phyloP scores from a whole-genome alignment of 2,113 vertebrate genomes.

The Rhodinocichla rosea region DNA sequence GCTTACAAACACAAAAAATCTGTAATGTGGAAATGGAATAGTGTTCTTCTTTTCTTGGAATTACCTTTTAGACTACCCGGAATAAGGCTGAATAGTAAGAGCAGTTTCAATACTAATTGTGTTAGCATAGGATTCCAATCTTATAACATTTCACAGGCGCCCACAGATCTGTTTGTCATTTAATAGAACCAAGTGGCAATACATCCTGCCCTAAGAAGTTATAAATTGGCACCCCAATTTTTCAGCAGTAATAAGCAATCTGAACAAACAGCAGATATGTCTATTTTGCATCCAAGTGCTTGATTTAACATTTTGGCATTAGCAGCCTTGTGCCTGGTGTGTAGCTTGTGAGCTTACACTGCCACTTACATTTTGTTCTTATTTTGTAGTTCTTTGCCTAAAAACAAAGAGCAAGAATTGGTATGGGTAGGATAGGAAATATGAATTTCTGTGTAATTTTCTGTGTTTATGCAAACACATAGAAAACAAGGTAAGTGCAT shows the following conservation, averaged over 20 bases:
- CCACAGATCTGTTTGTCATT: neutral
- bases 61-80: neutral
- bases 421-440: neutral
- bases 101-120: neutral
- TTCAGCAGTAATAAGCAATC: neutral
- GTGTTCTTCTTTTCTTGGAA: neutral
- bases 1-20: neutral
- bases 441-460: neutral
- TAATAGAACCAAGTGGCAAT: neutral
- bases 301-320: neutral
- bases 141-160: neutral
- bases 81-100: neutral
- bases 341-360: neutral
- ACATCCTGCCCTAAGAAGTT: neutral
- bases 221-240: neutral
- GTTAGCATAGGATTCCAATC: neutral
- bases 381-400: neutral
- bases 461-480: neutral
- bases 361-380: neutral
- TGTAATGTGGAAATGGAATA: neutral
- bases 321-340: neutral
- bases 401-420: neutral
- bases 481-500: neutral
- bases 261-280: neutral
- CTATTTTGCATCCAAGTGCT: neutral